These are phyloP conservation scores for Leptinotarsa haldemani DNA, from an alignment of 2,888 invertebrate species.

Conservation along the genomic window DNA sequence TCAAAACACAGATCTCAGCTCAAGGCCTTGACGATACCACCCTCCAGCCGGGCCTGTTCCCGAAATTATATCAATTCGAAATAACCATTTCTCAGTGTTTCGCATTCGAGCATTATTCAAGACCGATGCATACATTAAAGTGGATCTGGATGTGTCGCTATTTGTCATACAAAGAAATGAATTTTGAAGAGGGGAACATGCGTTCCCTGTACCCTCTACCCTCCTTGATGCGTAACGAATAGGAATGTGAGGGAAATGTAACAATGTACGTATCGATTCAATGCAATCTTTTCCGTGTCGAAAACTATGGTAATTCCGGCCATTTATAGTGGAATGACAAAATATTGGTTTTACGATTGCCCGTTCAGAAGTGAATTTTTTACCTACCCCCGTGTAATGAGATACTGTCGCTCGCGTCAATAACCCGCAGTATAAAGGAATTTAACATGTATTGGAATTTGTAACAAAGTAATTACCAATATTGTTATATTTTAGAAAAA, in stretches of 20 bases:
- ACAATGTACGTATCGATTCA: constrained; percentile 37
- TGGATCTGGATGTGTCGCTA: constrained; percentile 45
- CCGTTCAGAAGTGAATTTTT: constrained; percentile 1
- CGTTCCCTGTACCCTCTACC: constrained; percentile 32
- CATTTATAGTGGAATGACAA: constrained; percentile 32
- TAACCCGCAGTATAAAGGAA: too few relatives aligned
- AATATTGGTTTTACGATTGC: constrained; percentile 28
- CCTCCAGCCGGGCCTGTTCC: not conserved
- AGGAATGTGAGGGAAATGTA: constrained; percentile 40
- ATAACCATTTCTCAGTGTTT: constrained; percentile 36
- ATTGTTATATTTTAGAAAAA: too few relatives aligned
- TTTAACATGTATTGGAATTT: too few relatives aligned
- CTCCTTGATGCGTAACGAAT: constrained; percentile 53
- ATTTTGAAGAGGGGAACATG: constrained; percentile 54
- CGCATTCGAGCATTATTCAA: constrained; percentile 38
- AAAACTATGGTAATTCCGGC: constrained; percentile 34
- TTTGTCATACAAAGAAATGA: constrained; percentile 55
- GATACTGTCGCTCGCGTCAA: too few relatives aligned
- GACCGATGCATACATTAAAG: constrained; percentile 40
- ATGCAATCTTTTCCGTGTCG: constrained; percentile 38
- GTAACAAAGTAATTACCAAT: too few relatives aligned
- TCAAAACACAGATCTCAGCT: too few relatives aligned
- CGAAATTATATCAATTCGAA: constrained; percentile 22
- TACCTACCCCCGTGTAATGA: too few relatives aligned
- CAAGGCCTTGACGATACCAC: not conserved